Base-by-base conservation (phyloP, 2,113 vertebrate species). In the Papio anubis region DNA sequence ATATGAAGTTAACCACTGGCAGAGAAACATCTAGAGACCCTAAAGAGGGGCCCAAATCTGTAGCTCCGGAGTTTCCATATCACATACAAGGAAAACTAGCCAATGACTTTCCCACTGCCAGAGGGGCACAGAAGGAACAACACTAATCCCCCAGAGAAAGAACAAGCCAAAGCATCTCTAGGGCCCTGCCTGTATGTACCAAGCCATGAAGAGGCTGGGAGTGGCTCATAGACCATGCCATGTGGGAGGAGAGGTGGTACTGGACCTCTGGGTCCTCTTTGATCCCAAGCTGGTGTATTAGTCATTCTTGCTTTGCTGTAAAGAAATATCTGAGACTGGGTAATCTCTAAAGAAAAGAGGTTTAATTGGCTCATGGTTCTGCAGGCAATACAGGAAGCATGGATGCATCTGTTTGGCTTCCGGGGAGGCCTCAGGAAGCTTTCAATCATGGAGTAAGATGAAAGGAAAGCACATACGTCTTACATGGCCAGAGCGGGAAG, bases 1-100 rank as follows among this genome's bases (percentile, higher is more conserved):
- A 17, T 78, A 66, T 45, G 12, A 79, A 82, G 83, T 64, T 89
- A 93, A 96, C 82, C 18, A 32, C 64, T 81, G 80, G 23, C 10
- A 23, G 57, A 94, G 84, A 92, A 72, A 43, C 43, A 90, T 61
- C 50, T 40, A 45, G 87, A 61, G 70, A 50, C 20, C 16, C 45
- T 50, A 40, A 90, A 85, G 38, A 79, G 35, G 14, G 30, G 18
- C 16, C 40, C 18, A 50, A 82, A 66, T 21, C 6, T 91, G 23
- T 21, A 78, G 38, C 3, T 20, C 68, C 35, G 6, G 72, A 76
- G 17, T 85, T 32, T 52, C 43, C 2, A 0, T 55, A 45, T 61
- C 30, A 66, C 18, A 50, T 17, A 17, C 16, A 50, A 8, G 12
- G 12, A 55, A 64, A 73, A 32, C 72, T 76, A 50, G 59, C 10